phyloP scores from a whole-genome alignment of 2,888 invertebrate genomes.

The Caenorhabditis macrosperma region DNA sequence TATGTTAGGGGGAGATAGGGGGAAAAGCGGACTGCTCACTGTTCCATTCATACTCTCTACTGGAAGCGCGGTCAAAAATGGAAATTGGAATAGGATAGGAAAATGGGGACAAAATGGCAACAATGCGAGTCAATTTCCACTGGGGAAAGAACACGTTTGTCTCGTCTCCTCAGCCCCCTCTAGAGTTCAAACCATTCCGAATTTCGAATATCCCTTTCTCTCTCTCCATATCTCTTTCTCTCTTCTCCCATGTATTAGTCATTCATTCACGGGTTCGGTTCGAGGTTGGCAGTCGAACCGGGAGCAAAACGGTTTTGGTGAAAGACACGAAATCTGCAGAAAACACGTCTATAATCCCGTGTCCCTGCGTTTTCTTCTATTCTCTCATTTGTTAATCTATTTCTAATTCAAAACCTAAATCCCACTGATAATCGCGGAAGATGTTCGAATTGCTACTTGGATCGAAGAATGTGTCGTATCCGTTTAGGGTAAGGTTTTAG shows the following conservation, averaged over 20 bases:
- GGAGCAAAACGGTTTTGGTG: no score
- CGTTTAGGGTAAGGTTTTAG: not conserved
- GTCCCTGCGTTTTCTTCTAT: slow-evolving; percentile 2
- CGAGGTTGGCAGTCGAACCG: no score
- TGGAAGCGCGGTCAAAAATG: no score
- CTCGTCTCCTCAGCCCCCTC: no score
- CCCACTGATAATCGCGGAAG: not conserved
- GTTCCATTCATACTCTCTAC: no score
- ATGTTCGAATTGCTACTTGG: not conserved
- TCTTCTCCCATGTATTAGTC: not conserved
- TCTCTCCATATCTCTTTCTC: slow-evolving; percentile 7
- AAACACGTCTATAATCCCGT: no score
- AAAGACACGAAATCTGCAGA: no score
- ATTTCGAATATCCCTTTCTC: not conserved
- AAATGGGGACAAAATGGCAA: no score
- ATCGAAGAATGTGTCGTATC: not conserved
- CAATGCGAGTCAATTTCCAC: no score
- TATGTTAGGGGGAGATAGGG: no score
- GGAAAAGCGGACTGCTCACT: no score
- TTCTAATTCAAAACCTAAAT: not conserved
- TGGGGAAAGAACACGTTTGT: slow-evolving; percentile 20
- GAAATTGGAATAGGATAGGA: no score
- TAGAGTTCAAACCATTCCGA: slow-evolving; percentile 29
- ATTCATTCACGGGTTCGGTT: slow-evolving; percentile 3
- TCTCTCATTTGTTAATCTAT: not conserved